Evolutionary conservation across 2,888 invertebrate species (phyloP).

Genomic region (Zygaena filipendulae): DNA sequence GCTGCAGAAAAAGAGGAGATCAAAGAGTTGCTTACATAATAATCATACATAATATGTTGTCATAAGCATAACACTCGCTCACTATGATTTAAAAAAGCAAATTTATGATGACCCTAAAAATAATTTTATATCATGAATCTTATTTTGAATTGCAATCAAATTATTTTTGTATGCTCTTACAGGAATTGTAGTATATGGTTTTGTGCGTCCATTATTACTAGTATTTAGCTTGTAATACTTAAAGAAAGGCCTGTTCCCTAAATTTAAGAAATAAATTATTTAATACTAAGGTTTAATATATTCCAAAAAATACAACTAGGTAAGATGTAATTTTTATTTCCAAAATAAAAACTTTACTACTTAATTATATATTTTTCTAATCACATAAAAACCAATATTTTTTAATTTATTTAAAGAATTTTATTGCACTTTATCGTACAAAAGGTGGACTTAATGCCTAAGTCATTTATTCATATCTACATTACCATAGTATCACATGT

Average conservation of each 20-base stretch:
- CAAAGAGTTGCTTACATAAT: conserved; percentile 73
- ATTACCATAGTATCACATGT: too few species aligned
- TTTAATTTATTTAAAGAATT: too few species aligned
- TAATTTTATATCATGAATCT: too few species aligned
- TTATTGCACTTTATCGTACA: too few species aligned
- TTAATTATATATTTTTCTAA: conserved; percentile 16
- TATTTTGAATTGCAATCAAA: conserved; percentile 54
- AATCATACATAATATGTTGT: too few species aligned
- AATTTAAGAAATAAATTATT: conserved; percentile 55
- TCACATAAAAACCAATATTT: too few species aligned
- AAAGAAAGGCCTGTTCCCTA: conserved; percentile 43
- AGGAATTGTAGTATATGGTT: conserved; percentile 33
- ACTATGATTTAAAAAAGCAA: too few species aligned
- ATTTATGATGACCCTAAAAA: too few species aligned
- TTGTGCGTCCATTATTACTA: conserved; percentile 49
- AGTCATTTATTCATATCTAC: too few species aligned
- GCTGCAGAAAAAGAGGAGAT: conserved; percentile 94
- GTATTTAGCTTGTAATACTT: conserved; percentile 31
- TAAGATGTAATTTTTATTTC: conserved; percentile 54
- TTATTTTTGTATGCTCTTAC: conserved; percentile 60
- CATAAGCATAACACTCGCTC: too few species aligned
- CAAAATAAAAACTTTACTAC: conserved; percentile 36
- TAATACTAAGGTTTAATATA: conserved; percentile 39
- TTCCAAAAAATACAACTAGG: conserved; percentile 30
- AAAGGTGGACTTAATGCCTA: too few species aligned